Percentiles rank a stretch among this genome's conserved stretches.
Conservation (phyloP, 2,888 invertebrate genomes). For the Limnephilus lunatus region DNA sequence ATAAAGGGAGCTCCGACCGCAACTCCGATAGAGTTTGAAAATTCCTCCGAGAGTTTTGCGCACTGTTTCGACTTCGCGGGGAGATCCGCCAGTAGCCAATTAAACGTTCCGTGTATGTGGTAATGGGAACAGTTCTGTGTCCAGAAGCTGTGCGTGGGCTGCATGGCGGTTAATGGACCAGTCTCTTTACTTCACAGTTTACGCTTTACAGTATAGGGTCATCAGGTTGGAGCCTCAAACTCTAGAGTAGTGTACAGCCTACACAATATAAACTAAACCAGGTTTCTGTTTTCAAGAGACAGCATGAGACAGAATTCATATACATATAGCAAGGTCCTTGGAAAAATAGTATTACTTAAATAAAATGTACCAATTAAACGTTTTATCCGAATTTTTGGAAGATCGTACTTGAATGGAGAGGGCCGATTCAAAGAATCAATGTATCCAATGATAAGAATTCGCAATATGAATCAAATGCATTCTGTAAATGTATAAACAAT, state of each 20-base stretch:
- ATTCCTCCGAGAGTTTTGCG: conserved; percentile 58
- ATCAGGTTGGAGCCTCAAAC: background rate
- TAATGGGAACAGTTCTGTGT: conserved; percentile 11
- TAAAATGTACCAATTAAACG: too few species aligned
- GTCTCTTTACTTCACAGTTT: background rate
- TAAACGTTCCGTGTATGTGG: conserved; percentile 52
- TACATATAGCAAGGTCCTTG: too few species aligned
- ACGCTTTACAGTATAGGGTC: background rate
- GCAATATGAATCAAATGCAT: too few species aligned
- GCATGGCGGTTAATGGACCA: background rate
- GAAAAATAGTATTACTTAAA: too few species aligned
- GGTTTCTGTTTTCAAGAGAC: background rate
- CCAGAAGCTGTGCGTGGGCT: conserved; percentile 8
- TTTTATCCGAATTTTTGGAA: too few species aligned
- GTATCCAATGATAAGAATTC: too few species aligned
- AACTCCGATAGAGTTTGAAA: conserved; percentile 61
- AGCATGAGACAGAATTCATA: background rate
- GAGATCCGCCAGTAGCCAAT: conserved; percentile 54
- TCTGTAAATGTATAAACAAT: too few species aligned
- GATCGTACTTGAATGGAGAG: too few species aligned
- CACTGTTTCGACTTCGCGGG: conserved; percentile 53
- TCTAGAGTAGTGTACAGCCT: background rate
- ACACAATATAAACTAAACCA: background rate
- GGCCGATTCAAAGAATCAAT: too few species aligned
- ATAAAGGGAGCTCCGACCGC: conserved; percentile 48